These are phyloP conservation scores for Chymomyza fuscimana DNA, from an alignment of 2,888 invertebrate species.

Conservation along the genomic window DNA sequence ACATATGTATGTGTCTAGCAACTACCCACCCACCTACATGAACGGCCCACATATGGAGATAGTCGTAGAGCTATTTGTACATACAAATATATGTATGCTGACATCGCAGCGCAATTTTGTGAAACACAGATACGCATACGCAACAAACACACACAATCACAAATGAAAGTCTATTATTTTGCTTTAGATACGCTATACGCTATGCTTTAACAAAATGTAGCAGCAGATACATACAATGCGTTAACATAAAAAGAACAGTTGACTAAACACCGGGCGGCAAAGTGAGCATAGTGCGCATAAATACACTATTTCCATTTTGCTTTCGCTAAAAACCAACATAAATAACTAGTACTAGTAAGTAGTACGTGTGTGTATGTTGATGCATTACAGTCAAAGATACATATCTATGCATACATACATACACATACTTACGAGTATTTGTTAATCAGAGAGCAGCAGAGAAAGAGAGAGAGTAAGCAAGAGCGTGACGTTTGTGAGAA, in stretches of 20 bases:
- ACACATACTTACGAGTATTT: neutral
- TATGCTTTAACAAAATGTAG: neutral
- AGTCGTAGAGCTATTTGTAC: neutral
- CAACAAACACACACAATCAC: neutral
- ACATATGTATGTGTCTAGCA: neutral
- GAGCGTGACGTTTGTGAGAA: too few species aligned
- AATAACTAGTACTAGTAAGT: too few species aligned
- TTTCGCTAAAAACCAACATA: neutral
- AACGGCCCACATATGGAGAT: neutral
- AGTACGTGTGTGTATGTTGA: too few species aligned
- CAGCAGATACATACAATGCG: slow-evolving; percentile 3
- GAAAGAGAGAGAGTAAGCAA: slow-evolving; percentile 4
- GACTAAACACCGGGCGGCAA: slow-evolving; percentile 3
- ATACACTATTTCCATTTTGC: neutral
- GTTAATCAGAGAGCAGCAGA: neutral
- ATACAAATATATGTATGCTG: neutral
- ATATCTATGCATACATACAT: neutral
- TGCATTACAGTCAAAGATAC: neutral
- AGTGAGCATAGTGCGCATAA: slow-evolving; percentile 8
- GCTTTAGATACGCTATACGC: neutral
- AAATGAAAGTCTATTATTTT: too few species aligned
- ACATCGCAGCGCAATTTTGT: neutral
- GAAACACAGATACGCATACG: neutral
- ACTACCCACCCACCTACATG: neutral
- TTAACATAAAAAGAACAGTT: neutral